Percentiles rank a stretch among this genome's conserved stretches.
phyloP scores from a whole-genome alignment of 2,113 vertebrate genomes.

The Dolichotis patagonum region DNA sequence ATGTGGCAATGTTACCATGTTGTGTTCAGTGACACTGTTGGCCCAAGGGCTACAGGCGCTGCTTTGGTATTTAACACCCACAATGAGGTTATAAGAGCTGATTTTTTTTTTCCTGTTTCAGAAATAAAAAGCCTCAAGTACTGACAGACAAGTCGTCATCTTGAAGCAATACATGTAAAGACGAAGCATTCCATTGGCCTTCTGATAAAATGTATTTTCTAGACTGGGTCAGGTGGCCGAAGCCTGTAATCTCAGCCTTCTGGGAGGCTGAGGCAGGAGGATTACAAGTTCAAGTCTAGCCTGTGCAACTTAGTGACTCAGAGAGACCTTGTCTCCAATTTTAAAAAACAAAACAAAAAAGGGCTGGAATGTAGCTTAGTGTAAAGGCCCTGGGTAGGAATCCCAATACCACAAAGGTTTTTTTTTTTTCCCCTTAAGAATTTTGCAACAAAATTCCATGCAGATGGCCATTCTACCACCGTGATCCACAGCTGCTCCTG shows the following conservation, averaged over 20 bases:
- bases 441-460: background rate
- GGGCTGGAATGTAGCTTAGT: background rate
- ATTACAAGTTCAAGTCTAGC: background rate
- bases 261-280: background rate
- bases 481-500: background rate
- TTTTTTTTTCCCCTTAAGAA: background rate
- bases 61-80: background rate
- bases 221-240: background rate
- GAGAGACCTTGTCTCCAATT: background rate
- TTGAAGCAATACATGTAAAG: background rate
- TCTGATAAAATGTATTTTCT: background rate
- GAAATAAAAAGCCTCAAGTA: background rate
- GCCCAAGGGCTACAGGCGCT: background rate
- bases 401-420: background rate
- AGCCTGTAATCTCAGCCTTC: background rate
- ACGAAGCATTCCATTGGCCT: background rate
- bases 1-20: background rate
- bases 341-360: background rate
- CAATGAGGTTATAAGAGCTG: rapidly evolving
- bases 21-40: background rate
- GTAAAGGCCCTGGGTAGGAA: background rate
- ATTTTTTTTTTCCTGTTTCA: background rate
- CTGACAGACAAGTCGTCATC: background rate
- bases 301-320: background rate
- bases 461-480: background rate